phyloP scores from a whole-genome alignment of 92 coral and sea anemone species.

The Zoanthus gigantus region DNA sequence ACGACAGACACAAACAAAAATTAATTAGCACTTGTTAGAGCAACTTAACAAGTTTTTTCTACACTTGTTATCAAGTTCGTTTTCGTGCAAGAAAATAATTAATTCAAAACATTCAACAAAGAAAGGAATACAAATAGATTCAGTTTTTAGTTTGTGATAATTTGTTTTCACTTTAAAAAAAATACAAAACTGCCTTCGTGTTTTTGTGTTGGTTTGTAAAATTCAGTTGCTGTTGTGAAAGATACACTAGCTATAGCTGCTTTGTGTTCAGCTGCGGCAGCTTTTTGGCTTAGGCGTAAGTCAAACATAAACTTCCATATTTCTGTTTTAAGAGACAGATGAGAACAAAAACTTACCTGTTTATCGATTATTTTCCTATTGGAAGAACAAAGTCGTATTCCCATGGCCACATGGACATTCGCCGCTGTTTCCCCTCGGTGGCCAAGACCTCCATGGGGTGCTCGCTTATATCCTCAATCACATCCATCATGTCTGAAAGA shows the following conservation, averaged over 20 bases:
- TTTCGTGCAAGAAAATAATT: background rate
- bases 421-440: conserved; percentile 82
- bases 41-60: background rate
- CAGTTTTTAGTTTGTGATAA: background rate
- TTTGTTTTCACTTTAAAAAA: background rate
- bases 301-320: background rate
- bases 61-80: background rate
- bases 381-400: conserved; percentile 86
- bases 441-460: conserved; percentile 81
- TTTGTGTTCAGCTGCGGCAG: background rate
- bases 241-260: background rate
- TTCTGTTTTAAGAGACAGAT: background rate
- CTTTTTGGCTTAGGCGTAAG: background rate
- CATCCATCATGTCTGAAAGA: conserved; percentile 94
- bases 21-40: conserved; percentile 12
- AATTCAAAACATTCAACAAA: background rate
- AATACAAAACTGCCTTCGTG: background rate
- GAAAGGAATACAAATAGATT: background rate
- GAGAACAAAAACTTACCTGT: conserved; percentile 2
- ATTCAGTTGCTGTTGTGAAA: background rate
- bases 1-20: background rate
- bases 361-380: conserved; percentile 50
- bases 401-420: conserved; percentile 99
- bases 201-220: background rate
- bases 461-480: conserved; percentile 77